phyloP scores from a whole-genome alignment of 1,140 invertebrate species.

The Lepidurus apus region DNA sequence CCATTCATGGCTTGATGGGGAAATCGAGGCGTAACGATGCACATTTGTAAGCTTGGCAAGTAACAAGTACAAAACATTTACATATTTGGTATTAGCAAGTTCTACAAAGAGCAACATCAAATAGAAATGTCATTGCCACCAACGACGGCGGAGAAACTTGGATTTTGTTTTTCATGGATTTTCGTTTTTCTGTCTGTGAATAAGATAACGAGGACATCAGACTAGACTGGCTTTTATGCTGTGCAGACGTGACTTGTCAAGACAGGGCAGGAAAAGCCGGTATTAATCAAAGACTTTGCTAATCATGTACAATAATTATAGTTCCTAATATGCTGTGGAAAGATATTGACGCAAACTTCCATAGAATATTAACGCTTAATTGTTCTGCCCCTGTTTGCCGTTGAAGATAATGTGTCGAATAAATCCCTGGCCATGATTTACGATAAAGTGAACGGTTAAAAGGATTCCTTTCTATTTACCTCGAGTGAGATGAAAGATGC shows the following conservation, averaged over 20 bases:
- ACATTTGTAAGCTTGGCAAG: slow-evolving; percentile 7
- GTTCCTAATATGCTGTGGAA: too few relatives aligned
- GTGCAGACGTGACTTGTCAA: background rate
- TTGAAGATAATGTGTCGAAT: background rate
- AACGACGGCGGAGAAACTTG: background rate
- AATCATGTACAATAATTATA: too few relatives aligned
- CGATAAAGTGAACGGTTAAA: background rate
- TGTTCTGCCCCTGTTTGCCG: too few relatives aligned
- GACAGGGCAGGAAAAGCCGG: background rate
- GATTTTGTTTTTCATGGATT: background rate
- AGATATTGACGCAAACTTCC: too few relatives aligned
- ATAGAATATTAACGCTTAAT: too few relatives aligned
- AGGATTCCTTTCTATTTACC: background rate
- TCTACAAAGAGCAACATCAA: background rate
- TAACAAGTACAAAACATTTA: background rate
- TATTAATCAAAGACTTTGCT: too few relatives aligned
- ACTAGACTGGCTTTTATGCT: background rate
- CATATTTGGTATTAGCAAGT: slow-evolving; percentile 3
- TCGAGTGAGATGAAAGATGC: background rate
- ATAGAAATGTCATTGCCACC: slow-evolving; percentile 21
- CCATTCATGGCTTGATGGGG: background rate
- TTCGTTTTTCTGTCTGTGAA: background rate
- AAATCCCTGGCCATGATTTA: background rate
- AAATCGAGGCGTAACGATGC: slow-evolving; percentile 6
- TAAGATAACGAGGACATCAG: background rate